phyloP scores from a whole-genome alignment of 2,113 vertebrate genomes.

The Erpornis zantholeuca region DNA sequence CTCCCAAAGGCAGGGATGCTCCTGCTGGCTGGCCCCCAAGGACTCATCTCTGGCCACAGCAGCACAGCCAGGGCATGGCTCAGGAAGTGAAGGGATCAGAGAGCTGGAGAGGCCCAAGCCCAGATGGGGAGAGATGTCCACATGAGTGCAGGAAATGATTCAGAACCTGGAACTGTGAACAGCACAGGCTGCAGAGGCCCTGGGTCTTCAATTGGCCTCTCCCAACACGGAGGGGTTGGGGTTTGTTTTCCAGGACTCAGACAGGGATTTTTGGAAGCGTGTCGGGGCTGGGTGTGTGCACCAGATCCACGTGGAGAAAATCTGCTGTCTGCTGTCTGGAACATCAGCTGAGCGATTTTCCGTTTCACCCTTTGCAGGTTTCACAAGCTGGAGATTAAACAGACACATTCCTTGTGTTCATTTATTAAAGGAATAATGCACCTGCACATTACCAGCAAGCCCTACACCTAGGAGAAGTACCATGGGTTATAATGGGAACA shows the following conservation, averaged over 20 bases:
- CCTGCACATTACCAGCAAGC: not conserved
- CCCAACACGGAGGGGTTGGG: not conserved
- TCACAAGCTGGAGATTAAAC: not conserved
- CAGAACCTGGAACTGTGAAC: slow-evolving; percentile 24
- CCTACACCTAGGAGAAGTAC: not conserved
- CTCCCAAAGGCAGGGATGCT: not conserved
- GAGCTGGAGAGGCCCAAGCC: not conserved
- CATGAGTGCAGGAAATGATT: not conserved
- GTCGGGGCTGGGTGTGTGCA: not conserved
- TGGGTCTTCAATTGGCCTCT: not conserved
- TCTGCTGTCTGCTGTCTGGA: not conserved
- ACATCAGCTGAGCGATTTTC: not conserved
- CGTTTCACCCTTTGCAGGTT: not conserved
- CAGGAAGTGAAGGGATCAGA: not conserved
- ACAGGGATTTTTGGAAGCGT: slow-evolving; percentile 14
- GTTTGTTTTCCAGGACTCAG: not conserved
- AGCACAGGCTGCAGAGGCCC: not conserved
- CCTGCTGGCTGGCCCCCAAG: not conserved
- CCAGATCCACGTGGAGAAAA: not conserved
- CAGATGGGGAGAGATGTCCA: not conserved
- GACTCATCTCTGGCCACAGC: not conserved
- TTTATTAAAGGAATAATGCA: not conserved
- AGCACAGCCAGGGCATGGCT: not conserved
- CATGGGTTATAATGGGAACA: not conserved
- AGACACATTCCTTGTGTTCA: not conserved